Base-by-base conservation (phyloP, 2,113 vertebrate genomes). In the Mormoops blainvillei region DNA sequence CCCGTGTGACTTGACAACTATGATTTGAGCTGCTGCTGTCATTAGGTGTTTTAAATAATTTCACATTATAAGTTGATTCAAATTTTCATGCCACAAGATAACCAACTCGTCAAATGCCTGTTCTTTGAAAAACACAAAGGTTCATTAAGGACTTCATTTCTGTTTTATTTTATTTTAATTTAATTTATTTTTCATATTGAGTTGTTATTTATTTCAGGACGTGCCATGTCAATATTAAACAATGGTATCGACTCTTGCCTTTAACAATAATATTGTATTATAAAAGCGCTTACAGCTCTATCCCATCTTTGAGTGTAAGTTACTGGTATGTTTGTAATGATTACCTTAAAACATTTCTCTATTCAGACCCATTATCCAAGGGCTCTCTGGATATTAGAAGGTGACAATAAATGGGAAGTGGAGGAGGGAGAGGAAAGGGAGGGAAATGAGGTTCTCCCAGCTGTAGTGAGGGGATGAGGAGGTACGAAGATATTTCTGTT, bases 151-250 rank as follows among this genome's bases (percentile, higher is more conserved):
- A 61, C 4, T 91, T 65, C 3, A 10, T 89, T 83, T 92, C 54
- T 73, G 58, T 36, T 73, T 76, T 45, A 48, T 45, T 73, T 41
- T 45, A 48, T 45, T 73, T 41, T 98, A 98, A 98, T 98, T 98
- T 98, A 98, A 98, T 98, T 99, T 98, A 94, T 71, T 15, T 73
- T 43, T 61, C 98, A 97, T 98, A 94, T 96, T 98, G 98, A 98
- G 98, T 96, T 65, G 97, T 97, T 98, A 98, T 98, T 98, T 98
- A 98, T 98, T 99, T 98, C 96, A 98, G 98, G 98, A 98, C 98
- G 98, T 98, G 98, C 98, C 98, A 98, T 98, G 98, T 98, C 98
- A 95, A 98, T 98, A 97, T 96, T 96, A 96, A 98, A 98, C 95
- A 94, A 74, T 58, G 56, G 56, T 26, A 97, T 96, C 86, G 97